Base-by-base conservation (phyloP, 1,140 invertebrate genomes). In the Latrodectus geometricus region DNA sequence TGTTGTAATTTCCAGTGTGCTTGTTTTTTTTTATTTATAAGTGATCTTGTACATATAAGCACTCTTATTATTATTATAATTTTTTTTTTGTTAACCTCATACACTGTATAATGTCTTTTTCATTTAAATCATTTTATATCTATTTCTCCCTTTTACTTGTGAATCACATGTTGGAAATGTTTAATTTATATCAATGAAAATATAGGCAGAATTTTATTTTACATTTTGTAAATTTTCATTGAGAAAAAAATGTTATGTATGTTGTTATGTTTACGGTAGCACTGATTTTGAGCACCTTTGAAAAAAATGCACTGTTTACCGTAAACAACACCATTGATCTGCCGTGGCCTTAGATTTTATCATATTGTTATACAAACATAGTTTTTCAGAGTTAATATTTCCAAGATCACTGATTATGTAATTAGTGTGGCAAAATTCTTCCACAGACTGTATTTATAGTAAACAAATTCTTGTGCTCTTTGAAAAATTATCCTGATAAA, bases 341-440 rank as follows among this genome's bases (percentile, higher is more conserved):
- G 83, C 83, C 74, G 83, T 86, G 83, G 83, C 83, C 83, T 86
- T 86, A 86, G 83, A 86, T 86, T 86, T 86, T 86, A 86, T 86
- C 83, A 86, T 86, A 86, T 21, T 86, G 83, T 86, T 86, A 86
- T 72, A 70, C 17, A 61, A 61, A 61, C 54, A 61, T 61, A 61
- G 54, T 61, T 86, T 86, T 86, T 77, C 76, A 86, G 83, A 86
- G 83, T 86, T 85, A 85, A 85, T 85, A 85, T 85, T 76, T 85
- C 83, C 17, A 70, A 77, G 83, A 85, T 86, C 74, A 72, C 83
- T 86, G 83, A 73, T 86, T 86, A 86, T 86, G 83, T 86, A 86
- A 77, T 86, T 86, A 86, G 82, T 20, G 83, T 77, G 83, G 83
- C 77, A 72, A 77, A 70, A 86, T 86, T 86, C 75, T 78, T 86